phyloP scores from a whole-genome alignment of 2,797 vertebrate genomes.

The Notamacropus eugenii region DNA sequence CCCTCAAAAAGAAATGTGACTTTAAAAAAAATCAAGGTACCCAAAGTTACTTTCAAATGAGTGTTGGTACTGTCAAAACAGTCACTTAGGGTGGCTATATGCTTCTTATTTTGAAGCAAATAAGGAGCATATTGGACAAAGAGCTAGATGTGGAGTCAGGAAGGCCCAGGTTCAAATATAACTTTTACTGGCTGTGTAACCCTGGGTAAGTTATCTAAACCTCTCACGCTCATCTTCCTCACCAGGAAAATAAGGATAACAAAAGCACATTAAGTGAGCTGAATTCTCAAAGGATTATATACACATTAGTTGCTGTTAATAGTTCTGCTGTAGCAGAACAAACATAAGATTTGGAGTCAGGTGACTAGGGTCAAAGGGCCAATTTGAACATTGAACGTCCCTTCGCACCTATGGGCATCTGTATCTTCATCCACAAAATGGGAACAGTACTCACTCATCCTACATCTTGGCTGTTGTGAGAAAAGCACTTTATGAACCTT shows the following conservation, averaged over 20 bases:
- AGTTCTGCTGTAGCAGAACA: not conserved
- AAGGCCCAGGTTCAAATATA: not conserved
- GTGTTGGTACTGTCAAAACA: not conserved
- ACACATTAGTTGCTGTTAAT: not conserved
- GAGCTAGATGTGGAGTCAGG: not conserved
- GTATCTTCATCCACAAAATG: not conserved
- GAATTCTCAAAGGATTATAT: not conserved
- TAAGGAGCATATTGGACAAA: not conserved
- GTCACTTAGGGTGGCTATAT: not conserved
- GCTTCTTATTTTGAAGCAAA: not conserved
- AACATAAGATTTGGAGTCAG: not conserved
- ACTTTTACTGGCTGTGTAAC: not conserved
- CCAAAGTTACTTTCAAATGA: not conserved
- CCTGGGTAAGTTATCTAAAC: not conserved
- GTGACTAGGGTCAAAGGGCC: not conserved
- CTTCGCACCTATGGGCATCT: not conserved
- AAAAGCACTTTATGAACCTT: not conserved
- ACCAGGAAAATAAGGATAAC: not conserved
- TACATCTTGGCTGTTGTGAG: not conserved
- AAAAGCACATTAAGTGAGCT: not conserved
- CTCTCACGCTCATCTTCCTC: not conserved
- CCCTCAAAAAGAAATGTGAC: not conserved
- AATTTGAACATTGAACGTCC: not conserved
- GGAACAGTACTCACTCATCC: not conserved
- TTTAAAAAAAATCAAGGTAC: not conserved